Conservation (phyloP, 2,888 invertebrate genomes). For the Abrostola tripartita region DNA sequence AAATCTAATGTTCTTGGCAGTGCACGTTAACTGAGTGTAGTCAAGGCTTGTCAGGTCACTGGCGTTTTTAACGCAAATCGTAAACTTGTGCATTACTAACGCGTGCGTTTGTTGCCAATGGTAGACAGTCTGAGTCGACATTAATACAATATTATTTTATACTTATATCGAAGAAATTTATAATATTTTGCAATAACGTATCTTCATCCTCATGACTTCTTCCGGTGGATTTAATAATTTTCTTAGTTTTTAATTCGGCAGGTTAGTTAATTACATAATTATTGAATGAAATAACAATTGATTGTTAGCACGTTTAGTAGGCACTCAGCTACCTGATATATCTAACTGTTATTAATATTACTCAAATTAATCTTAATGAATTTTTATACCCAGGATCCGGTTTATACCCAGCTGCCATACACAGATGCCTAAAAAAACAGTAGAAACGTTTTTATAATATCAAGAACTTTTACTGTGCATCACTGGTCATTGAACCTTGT, state of each 20-base stretch:
- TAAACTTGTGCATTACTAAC: slow-evolving; percentile 42
- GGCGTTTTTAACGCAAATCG: slow-evolving; percentile 40
- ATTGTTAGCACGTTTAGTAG: too few species aligned
- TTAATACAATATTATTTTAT: slow-evolving; percentile 12
- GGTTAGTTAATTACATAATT: too few species aligned
- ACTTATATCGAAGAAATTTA: neutral
- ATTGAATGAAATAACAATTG: too few species aligned
- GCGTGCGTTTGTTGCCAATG: slow-evolving; percentile 42
- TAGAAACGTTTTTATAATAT: slow-evolving; percentile 24
- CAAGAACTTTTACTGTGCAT: slow-evolving; percentile 28
- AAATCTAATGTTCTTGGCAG: slow-evolving; percentile 45
- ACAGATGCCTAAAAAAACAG: slow-evolving; percentile 15
- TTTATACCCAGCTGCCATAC: slow-evolving; percentile 18
- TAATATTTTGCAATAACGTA: too few species aligned
- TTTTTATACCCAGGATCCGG: slow-evolving; percentile 8
- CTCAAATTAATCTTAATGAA: neutral
- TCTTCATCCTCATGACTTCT: too few species aligned
- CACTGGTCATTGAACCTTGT: slow-evolving; percentile 43
- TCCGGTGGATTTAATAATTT: too few species aligned
- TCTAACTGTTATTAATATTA: too few species aligned
- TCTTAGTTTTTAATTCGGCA: too few species aligned
- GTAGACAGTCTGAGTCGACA: slow-evolving; percentile 9
- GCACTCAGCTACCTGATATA: too few species aligned
- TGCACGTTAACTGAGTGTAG: slow-evolving; percentile 6
- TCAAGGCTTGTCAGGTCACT: slow-evolving; percentile 9